Evolutionary conservation across 1,140 invertebrate genomes (phyloP).

Genomic region (Stegodyphus dumicola): DNA sequence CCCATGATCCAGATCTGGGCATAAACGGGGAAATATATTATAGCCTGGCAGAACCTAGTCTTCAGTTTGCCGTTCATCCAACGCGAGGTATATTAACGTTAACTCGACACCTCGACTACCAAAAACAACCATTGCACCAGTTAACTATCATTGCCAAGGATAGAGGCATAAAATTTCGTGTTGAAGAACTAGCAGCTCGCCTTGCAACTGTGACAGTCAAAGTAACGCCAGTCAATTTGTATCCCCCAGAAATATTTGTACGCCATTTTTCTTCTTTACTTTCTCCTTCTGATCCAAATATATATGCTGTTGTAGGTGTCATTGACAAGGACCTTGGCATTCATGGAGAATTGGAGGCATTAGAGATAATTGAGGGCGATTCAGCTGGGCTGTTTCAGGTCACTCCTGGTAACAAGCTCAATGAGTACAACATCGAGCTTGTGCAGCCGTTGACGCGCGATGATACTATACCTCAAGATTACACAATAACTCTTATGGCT

Average conservation of each 20-base stretch:
- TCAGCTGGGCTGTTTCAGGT: slow-evolving; percentile 87
- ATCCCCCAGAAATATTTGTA: slow-evolving; percentile 80
- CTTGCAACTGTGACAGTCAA: slow-evolving; percentile 80
- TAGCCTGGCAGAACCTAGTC: slow-evolving; percentile 84
- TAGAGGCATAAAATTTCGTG: slow-evolving; percentile 77
- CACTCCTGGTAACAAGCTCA: slow-evolving; percentile 63
- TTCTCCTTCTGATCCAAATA: slow-evolving; percentile 83
- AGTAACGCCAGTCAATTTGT: slow-evolving; percentile 87
- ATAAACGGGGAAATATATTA: slow-evolving; percentile 97
- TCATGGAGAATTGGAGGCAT: slow-evolving; percentile 78
- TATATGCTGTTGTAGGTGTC: slow-evolving; percentile 90
- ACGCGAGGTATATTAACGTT: slow-evolving; percentile 89
- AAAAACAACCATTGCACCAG: slow-evolving; percentile 66
- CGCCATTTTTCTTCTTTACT: slow-evolving; percentile 82
- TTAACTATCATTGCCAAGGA: slow-evolving; percentile 85
- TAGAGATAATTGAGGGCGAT: slow-evolving; percentile 91
- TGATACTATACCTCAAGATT: slow-evolving; percentile 75
- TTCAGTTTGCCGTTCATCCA: slow-evolving; percentile 91
- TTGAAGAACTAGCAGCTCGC: slow-evolving; percentile 73
- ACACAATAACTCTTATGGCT: slow-evolving; percentile 87
- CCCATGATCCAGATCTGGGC: slow-evolving; percentile 94
- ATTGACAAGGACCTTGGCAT: slow-evolving; percentile 82
- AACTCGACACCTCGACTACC: slow-evolving; percentile 80
- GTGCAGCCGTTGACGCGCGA: slow-evolving; percentile 63
- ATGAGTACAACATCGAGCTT: slow-evolving; percentile 71